Conservation (phyloP, 2,888 invertebrate species). For the Achlya flavicornis region DNA sequence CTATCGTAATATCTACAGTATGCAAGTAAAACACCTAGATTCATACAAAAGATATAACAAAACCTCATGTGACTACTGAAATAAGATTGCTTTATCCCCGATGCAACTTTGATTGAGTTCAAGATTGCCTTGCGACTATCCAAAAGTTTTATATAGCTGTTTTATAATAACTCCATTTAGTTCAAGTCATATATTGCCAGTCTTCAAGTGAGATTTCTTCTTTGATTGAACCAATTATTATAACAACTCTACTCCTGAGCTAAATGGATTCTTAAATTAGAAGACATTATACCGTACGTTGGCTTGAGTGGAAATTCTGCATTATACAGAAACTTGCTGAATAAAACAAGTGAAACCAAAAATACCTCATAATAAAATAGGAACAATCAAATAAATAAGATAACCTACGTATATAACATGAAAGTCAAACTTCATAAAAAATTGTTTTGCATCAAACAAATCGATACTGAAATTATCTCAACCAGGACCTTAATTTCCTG, state of each 20-base stretch:
- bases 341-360: too few relatives aligned
- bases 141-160: slow-evolving; percentile 13
- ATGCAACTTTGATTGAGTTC: slow-evolving; percentile 43
- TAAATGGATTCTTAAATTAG: not conserved
- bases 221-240: slow-evolving; percentile 1
- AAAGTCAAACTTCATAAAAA: too few relatives aligned
- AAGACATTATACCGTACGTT: not conserved
- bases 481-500: not conserved
- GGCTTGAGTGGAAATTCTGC: not conserved
- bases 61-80: slow-evolving; percentile 23
- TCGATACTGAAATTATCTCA: too few relatives aligned
- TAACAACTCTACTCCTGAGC: not conserved
- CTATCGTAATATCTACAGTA: not conserved
- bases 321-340: too few relatives aligned
- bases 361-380: too few relatives aligned
- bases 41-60: slow-evolving; percentile 16
- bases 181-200: not conserved
- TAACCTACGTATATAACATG: too few relatives aligned
- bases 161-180: slow-evolving; percentile 17
- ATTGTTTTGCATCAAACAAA: too few relatives aligned
- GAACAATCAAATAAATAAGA: too few relatives aligned
- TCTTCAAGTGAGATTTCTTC: not conserved
- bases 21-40: slow-evolving; percentile 12
- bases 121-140: slow-evolving; percentile 30
- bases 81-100: slow-evolving; percentile 33